Evolutionary conservation across 2,113 vertebrate genomes (phyloP).

Genomic region (Pelecanoides urinatrix): DNA sequence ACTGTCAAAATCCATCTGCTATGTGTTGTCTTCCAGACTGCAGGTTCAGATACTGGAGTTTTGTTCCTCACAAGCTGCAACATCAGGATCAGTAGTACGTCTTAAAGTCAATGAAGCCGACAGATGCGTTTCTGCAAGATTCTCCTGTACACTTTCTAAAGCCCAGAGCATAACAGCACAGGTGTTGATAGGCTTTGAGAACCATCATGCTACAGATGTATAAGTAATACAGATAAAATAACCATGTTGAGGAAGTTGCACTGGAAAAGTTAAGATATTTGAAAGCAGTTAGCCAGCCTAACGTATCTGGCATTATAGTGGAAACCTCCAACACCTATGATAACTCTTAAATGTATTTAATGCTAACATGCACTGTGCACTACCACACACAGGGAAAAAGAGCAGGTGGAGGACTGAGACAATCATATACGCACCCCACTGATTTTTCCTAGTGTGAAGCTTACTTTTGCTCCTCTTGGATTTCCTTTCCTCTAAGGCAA

Average conservation of each 20-base stretch:
- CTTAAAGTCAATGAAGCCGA: not conserved
- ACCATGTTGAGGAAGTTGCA: not conserved
- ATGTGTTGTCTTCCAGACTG: not conserved
- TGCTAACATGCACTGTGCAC: not conserved
- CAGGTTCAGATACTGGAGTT: not conserved
- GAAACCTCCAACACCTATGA: not conserved
- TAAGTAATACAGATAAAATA: not conserved
- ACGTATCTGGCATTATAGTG: not conserved
- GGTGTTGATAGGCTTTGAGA: not conserved
- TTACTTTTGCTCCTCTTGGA: not conserved
- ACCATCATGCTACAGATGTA: not conserved
- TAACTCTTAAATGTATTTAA: not conserved
- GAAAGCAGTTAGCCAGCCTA: not conserved
- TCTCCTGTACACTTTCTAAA: not conserved
- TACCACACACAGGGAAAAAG: not conserved
- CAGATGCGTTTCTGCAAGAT: not conserved
- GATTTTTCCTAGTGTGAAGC: not conserved
- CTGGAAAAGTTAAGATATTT: not conserved
- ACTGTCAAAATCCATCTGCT: not conserved
- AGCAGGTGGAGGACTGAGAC: not conserved
- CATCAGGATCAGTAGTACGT: not conserved
- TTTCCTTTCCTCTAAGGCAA: not conserved
- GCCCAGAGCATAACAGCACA: not conserved
- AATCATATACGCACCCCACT: rapidly evolving
- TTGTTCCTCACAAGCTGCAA: not conserved